Percentiles rank a stretch among this genome's conserved stretches.
phyloP scores from a whole-genome alignment of 2,113 vertebrate species.

The Pristiophorus japonicus region DNA sequence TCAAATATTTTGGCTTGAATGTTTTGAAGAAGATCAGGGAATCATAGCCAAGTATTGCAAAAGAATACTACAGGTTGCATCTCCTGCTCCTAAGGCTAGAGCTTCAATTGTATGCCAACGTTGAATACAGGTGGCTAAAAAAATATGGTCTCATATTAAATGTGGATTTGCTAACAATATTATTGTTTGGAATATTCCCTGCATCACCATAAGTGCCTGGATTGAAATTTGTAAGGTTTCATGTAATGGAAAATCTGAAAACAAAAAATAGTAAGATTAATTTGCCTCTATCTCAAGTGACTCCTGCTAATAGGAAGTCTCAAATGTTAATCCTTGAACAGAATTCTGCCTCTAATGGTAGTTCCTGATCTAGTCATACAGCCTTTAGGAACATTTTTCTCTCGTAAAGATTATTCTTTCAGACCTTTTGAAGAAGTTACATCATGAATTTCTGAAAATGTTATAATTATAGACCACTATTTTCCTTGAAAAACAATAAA shows the following conservation, averaged over 20 bases:
- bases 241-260: background rate
- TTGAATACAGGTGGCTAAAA: background rate
- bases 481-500: background rate
- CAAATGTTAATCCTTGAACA: background rate
- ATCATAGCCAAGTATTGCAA: background rate
- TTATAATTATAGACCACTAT: background rate
- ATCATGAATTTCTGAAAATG: background rate
- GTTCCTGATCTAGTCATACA: background rate
- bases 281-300: background rate
- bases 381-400: background rate
- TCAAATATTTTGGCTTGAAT: background rate
- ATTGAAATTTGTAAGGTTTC: background rate
- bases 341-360: background rate
- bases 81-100: background rate
- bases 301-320: background rate
- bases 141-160: background rate
- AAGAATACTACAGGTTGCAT: background rate
- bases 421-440: background rate
- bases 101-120: background rate
- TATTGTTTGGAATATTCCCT: background rate
- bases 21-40: background rate
- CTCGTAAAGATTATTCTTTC: background rate
- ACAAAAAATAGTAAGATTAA: background rate
- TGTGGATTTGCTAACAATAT: background rate
- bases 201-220: background rate